A percentile compares a stretch with the other conserved stretches of the same genome.
Evolutionary conservation across 64 coral and sea anemone genomes (phyloP).

Genomic region (Pocillopora damicornis): DNA sequence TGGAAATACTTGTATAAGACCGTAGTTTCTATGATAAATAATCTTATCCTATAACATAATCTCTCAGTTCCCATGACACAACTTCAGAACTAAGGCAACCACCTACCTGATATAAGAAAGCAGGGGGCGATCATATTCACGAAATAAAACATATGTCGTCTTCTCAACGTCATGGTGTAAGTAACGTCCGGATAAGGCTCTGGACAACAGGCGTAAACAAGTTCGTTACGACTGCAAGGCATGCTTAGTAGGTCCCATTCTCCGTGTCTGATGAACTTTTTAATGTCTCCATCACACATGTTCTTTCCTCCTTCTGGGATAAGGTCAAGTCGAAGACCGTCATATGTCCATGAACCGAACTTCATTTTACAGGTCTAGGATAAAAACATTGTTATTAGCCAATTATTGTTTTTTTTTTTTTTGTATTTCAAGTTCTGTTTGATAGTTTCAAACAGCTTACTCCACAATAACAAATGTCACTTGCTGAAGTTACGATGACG

Average conservation of each 20-base stretch:
- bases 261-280: slow-evolving; percentile 71
- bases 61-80: no score
- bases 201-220: slow-evolving; percentile 59
- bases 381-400: no score
- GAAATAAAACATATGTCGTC: slow-evolving; percentile 71
- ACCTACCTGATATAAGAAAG: slow-evolving; percentile 60
- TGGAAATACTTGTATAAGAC: no score
- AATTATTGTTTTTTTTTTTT: no score
- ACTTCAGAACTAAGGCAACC: neutral
- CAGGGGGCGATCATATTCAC: slow-evolving; percentile 69
- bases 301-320: neutral
- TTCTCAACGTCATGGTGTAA: slow-evolving; percentile 50
- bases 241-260: slow-evolving; percentile 60
- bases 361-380: slow-evolving; percentile 50
- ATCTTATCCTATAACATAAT: no score
- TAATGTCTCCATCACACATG: slow-evolving; percentile 36
- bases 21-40: no score
- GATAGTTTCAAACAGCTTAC: no score
- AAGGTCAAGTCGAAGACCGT: slow-evolving; percentile 65
- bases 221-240: slow-evolving; percentile 32
- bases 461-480: no score
- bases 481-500: no score
- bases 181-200: slow-evolving; percentile 72
- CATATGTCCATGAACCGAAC: slow-evolving; percentile 81
- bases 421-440: no score